Percentiles rank a stretch among this genome's conserved stretches.
Conservation (phyloP, 1,140 invertebrate genomes). For the Euwallacea similis region DNA sequence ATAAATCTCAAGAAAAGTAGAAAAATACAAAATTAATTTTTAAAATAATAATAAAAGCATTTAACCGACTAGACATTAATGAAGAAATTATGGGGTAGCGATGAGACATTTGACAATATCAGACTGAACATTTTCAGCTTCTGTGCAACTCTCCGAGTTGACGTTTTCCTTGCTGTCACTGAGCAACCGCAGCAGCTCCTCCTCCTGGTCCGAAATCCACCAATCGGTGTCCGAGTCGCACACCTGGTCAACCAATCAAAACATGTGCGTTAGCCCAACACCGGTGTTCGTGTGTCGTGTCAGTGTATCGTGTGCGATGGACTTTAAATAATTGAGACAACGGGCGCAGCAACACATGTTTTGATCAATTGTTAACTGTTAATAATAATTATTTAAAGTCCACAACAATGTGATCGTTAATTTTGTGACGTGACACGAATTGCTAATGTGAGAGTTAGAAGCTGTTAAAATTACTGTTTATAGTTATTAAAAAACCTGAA, state of each 20-base stretch:
- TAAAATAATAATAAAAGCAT: slow-evolving; percentile 8
- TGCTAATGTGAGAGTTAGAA: too few relatives aligned
- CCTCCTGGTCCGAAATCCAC: slow-evolving; percentile 79
- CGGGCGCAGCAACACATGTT: slow-evolving; percentile 42
- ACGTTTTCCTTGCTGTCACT: slow-evolving; percentile 54
- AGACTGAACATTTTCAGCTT: slow-evolving; percentile 54
- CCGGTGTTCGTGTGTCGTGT: slow-evolving; percentile 1
- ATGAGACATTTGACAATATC: slow-evolving; percentile 50
- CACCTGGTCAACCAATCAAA: slow-evolving; percentile 54
- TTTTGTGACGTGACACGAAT: too few relatives aligned
- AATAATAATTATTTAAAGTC: slow-evolving; percentile 48
- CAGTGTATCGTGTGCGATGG: slow-evolving; percentile 38
- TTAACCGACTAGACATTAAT: not conserved
- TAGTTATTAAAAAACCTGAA: too few relatives aligned
- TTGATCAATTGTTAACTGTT: slow-evolving; percentile 39
- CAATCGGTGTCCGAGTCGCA: slow-evolving; percentile 72
- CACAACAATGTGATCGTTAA: slow-evolving; percentile 40
- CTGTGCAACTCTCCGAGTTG: slow-evolving; percentile 50
- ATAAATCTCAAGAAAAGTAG: not conserved
- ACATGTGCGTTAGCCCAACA: slow-evolving; percentile 44
- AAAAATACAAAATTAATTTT: slow-evolving; percentile 14
- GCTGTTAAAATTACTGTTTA: too few relatives aligned
- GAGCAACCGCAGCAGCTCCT: slow-evolving; percentile 73
- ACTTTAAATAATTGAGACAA: slow-evolving; percentile 44
- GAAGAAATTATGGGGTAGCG: slow-evolving; percentile 39